Conservation (phyloP, 2,797 vertebrate species). For the Dermochelys coriacea region DNA sequence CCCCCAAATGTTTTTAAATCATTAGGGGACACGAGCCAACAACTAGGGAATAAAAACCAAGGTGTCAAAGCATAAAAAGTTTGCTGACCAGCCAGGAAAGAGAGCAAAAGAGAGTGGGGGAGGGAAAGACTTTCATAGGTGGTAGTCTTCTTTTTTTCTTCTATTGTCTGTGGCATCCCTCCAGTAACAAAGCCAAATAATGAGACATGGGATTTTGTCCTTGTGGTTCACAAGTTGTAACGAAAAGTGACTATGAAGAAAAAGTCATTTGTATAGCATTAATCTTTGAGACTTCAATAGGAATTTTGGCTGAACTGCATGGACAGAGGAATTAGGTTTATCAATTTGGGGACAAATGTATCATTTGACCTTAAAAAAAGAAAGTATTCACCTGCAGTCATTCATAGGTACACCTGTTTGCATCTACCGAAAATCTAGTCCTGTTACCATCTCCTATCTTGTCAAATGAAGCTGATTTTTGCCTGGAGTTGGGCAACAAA, state of each 20-base stretch:
- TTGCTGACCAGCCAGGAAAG: neutral
- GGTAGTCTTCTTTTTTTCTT: neutral
- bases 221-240: neutral
- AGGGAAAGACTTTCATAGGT: neutral
- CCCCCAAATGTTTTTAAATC: slow-evolving; percentile 15
- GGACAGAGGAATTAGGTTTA: neutral
- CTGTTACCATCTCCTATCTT: neutral
- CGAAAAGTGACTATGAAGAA: neutral
- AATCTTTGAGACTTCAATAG: neutral
- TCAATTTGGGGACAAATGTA: neutral
- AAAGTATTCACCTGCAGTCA: neutral
- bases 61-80: neutral
- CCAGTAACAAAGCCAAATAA: neutral
- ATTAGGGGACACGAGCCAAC: neutral
- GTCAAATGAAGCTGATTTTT: neutral
- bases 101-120: neutral
- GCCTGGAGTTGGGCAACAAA: neutral
- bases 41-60: neutral
- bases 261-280: neutral
- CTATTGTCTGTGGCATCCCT: slow-evolving; percentile 25
- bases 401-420: too few species aligned
- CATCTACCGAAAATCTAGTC: neutral
- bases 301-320: neutral
- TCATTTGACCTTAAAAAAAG: neutral
- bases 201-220: too few species aligned